A percentile compares a stretch with the other conserved stretches of the same genome.
These are phyloP conservation scores for Leuciscus idus DNA, from an alignment of 2,113 vertebrate species.

Conservation along the genomic window DNA sequence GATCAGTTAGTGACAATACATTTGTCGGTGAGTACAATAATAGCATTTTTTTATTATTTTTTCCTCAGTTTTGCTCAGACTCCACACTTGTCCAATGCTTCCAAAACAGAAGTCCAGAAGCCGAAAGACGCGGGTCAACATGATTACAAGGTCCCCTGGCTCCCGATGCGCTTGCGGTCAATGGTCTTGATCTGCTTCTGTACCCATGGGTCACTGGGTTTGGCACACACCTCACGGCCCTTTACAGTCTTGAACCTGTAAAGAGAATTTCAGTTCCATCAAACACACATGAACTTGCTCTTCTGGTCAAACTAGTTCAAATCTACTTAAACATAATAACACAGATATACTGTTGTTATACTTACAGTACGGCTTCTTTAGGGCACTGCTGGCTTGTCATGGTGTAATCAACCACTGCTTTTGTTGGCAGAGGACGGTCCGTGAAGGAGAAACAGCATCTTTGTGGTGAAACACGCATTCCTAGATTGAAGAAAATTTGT, in stretches of 20 bases:
- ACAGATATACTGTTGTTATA: constrained; percentile 9
- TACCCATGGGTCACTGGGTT: constrained; percentile 66
- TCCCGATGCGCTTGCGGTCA: constrained; percentile 39
- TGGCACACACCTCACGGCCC: constrained; percentile 65
- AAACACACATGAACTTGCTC: background rate
- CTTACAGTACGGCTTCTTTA: constrained; percentile 69
- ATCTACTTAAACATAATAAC: background rate
- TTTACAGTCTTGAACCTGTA: constrained; percentile 65
- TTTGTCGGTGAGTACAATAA: constrained; percentile 1
- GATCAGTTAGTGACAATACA: constrained; percentile 34
- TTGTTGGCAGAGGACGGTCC: background rate
- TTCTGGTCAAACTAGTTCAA: background rate
- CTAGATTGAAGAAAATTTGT: constrained; percentile 52
- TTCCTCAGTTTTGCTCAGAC: background rate
- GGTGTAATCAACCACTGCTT: constrained; percentile 53
- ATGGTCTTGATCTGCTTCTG: constrained; percentile 60
- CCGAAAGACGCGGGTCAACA: background rate
- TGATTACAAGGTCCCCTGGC: constrained; percentile 56
- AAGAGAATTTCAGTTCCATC: background rate
- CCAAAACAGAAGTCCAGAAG: background rate
- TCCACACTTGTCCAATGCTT: constrained; percentile 7
- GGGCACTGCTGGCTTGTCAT: constrained; percentile 73
- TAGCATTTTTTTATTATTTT: background rate
- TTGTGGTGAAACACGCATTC: constrained; percentile 64
- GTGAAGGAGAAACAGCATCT: constrained; percentile 71